Conservation (phyloP, 2,797 vertebrate species). For the Schizothorax lantsangensis region DNA sequence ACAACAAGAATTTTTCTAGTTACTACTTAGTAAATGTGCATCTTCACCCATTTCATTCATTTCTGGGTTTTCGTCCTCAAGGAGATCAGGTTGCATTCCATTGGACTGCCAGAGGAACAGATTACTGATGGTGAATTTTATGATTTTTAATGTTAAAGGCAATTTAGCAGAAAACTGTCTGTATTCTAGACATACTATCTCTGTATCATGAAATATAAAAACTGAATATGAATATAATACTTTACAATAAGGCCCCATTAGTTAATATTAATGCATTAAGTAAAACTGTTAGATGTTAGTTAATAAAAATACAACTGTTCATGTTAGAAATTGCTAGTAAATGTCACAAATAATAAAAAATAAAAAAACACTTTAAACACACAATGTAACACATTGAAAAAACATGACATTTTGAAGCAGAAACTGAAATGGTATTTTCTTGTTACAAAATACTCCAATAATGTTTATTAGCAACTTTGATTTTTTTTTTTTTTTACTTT, state of each 20-base stretch:
- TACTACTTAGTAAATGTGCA: slow-evolving; percentile 18
- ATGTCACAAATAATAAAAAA: too few relatives aligned
- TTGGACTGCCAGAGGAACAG: slow-evolving; percentile 39
- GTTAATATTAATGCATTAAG: background rate
- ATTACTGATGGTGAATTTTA: background rate
- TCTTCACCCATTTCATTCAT: slow-evolving; percentile 29
- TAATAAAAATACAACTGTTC: too few relatives aligned
- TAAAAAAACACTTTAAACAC: too few relatives aligned
- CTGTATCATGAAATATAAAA: background rate
- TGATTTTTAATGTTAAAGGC: background rate
- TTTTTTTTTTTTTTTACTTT: background rate
- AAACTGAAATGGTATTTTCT: too few relatives aligned
- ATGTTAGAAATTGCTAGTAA: too few relatives aligned
- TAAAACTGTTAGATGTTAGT: background rate
- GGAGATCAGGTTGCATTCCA: slow-evolving; percentile 25
- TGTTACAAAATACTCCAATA: too few relatives aligned
- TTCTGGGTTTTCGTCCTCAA: slow-evolving; percentile 52
- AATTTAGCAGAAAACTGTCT: background rate
- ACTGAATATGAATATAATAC: too few relatives aligned
- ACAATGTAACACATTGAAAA: too few relatives aligned
- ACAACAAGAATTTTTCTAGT: background rate
- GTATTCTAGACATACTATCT: too few relatives aligned
- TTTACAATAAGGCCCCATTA: background rate
- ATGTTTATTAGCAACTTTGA: too few relatives aligned
- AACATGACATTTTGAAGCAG: too few relatives aligned